phyloP scores from a whole-genome alignment of 2,797 vertebrate genomes.

The Sebastolobus alascanus region DNA sequence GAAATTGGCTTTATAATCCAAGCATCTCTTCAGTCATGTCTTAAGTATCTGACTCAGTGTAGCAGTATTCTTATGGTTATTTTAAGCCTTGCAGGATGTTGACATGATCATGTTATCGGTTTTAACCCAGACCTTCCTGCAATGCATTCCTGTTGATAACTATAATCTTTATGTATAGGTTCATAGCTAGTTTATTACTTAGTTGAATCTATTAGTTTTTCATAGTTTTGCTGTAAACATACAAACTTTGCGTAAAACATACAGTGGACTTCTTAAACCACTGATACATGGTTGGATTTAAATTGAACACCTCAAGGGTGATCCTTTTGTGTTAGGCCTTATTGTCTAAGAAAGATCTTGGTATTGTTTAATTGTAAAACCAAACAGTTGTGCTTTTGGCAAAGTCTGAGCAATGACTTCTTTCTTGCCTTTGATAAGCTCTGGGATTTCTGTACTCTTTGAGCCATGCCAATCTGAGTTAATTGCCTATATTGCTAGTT shows the following conservation, averaged over 20 bases:
- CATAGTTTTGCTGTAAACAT: background rate
- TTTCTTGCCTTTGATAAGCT: conserved; percentile 38
- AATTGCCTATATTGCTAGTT: background rate
- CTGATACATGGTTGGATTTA: conserved; percentile 1
- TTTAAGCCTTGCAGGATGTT: background rate
- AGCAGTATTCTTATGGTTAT: background rate
- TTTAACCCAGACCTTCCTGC: background rate
- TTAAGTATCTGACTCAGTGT: background rate
- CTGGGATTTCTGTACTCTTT: conserved; percentile 28
- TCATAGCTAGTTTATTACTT: background rate
- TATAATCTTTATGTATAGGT: background rate
- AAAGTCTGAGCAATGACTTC: conserved; percentile 34
- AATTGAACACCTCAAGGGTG: background rate
- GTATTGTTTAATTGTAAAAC: conserved; percentile 16
- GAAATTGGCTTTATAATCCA: background rate
- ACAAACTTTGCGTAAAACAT: background rate
- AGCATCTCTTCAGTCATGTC: background rate
- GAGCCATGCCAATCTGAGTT: conserved; percentile 47
- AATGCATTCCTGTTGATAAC: background rate
- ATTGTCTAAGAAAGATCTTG: conserved; percentile 1
- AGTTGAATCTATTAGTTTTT: no score
- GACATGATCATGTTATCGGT: background rate
- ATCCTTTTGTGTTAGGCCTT: background rate
- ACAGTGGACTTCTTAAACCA: background rate
- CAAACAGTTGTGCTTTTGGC: conserved; percentile 21